Evolutionary conservation across 2,797 vertebrate genomes (phyloP).

Genomic region (Melanotaenia pygmaea): DNA sequence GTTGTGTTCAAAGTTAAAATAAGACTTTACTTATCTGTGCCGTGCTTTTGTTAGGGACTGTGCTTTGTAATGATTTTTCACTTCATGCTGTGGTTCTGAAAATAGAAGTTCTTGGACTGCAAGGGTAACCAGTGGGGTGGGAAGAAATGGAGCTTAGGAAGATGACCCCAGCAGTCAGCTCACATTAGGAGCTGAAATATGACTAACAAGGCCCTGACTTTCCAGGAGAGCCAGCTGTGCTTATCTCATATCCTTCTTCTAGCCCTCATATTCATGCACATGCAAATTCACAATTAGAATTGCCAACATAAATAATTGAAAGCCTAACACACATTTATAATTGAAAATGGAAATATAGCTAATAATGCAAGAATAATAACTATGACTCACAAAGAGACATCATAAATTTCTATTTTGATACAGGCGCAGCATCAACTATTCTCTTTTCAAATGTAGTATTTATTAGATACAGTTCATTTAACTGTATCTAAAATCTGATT

Average conservation of each 20-base stretch:
- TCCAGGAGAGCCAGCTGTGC: constrained; percentile 67
- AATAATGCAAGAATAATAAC: constrained; percentile 27
- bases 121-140: constrained; percentile 72
- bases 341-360: constrained; percentile 46
- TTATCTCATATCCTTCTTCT: constrained; percentile 42
- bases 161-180: constrained; percentile 78
- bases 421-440: not conserved
- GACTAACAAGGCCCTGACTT: constrained; percentile 69
- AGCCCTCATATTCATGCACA: constrained; percentile 47
- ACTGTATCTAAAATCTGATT: not conserved
- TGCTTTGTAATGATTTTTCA: constrained; percentile 63
- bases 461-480: not conserved
- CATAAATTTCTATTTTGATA: not conserved
- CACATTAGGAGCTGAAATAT: constrained; percentile 77
- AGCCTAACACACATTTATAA: constrained; percentile 28
- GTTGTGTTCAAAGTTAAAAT: constrained; percentile 43
- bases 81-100: constrained; percentile 71
- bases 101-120: constrained; percentile 74
- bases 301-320: constrained; percentile 46
- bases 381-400: constrained; percentile 7
- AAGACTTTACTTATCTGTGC: constrained; percentile 44
- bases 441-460: not conserved
- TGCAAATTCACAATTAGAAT: constrained; percentile 58
- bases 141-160: constrained; percentile 60
- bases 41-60: constrained; percentile 39